Percentiles rank a stretch among this genome's conserved stretches.
These are phyloP conservation scores for Asobara japonica DNA, from an alignment of 1,140 invertebrate species.

Conservation along the genomic window DNA sequence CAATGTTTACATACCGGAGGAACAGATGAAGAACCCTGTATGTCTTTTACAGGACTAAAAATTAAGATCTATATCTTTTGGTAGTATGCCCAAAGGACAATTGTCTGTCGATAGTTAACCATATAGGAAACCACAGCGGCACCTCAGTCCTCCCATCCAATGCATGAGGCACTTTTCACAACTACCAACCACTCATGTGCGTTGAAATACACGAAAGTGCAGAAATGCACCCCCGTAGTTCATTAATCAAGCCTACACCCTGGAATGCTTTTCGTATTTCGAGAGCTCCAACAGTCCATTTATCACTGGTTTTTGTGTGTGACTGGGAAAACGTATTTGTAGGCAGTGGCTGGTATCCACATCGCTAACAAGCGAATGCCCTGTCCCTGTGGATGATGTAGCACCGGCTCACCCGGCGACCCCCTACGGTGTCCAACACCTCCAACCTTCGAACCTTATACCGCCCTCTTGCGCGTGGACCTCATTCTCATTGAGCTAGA, in stretches of 20 bases:
- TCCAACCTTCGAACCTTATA: conserved; percentile 58
- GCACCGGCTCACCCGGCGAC: conserved; percentile 58
- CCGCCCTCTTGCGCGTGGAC: conserved; percentile 40
- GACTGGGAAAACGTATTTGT: conserved; percentile 61
- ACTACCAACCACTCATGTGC: not conserved
- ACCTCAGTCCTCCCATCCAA: no score
- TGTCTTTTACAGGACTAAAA: no score
- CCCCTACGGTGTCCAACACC: conserved; percentile 63
- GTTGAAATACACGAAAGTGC: conserved; percentile 23
- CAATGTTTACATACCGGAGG: no score
- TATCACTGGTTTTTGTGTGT: conserved; percentile 49
- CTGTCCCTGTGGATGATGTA: conserved; percentile 65
- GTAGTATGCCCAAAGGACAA: no score
- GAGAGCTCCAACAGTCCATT: conserved; percentile 64
- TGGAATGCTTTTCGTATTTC: conserved; percentile 63
- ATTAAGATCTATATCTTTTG: no score
- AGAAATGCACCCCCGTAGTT: conserved; percentile 58
- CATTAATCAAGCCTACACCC: conserved; percentile 63
- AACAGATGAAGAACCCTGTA: no score
- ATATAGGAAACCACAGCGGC: no score
- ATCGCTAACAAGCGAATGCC: conserved; percentile 65
- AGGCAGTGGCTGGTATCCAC: conserved; percentile 58
- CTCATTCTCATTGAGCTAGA: conserved; percentile 1
- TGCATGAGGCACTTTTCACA: no score
- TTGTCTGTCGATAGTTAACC: no score